Base-by-base conservation (phyloP, 2,797 vertebrate species). In the Garrulus glandarius region DNA sequence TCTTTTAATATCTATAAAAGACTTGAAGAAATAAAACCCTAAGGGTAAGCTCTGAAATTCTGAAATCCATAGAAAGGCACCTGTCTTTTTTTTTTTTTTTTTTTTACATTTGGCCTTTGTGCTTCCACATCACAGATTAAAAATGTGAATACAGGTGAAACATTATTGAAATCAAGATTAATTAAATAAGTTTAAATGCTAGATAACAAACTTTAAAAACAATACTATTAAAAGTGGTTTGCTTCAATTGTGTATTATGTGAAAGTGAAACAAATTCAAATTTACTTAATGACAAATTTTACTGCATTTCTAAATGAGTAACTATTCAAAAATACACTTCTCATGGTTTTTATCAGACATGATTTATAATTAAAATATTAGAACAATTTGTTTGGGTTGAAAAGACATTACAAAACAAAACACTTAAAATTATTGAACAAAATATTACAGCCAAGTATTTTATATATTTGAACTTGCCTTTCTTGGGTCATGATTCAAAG, bases 401-500 rank as follows among this genome's bases (percentile, higher is more conserved):
- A 96, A 97, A 96, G 85, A 96, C 67, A 89, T 94, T 97, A 97
- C 93, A 98, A 98, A 98, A 97, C 87, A 92, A 96, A 97, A 74
- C 78, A 96, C 61, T 97, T 93, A 78, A 87, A 84, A 95, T 91
- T 93, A 91, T 2, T 93, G 71, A 96, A 96, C 39, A 92, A 94
- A 96, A 65, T 95, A 88, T 76, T 87, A 96, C 67, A 96, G 95
- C 95, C 93, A 97, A 98, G 92, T 96, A 96, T 95, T 97, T 96
- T 93, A 84, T 92, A 88, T 96, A 96, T 92, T 87, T 96, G 84
- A 96, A 97, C 94, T 96, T 79, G 92, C 86, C 84, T 95, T 97
- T 95, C 83, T 87, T 93, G 80, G 71, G 63, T 97, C 85, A 92
- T 80, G 93, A 97, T 96, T 97, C 84, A 96, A 96, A 96, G 85